A percentile compares a stretch with the other conserved stretches of the same genome.
phyloP scores from a whole-genome alignment of 2,113 vertebrate genomes.

The Galemys pyrenaicus region DNA sequence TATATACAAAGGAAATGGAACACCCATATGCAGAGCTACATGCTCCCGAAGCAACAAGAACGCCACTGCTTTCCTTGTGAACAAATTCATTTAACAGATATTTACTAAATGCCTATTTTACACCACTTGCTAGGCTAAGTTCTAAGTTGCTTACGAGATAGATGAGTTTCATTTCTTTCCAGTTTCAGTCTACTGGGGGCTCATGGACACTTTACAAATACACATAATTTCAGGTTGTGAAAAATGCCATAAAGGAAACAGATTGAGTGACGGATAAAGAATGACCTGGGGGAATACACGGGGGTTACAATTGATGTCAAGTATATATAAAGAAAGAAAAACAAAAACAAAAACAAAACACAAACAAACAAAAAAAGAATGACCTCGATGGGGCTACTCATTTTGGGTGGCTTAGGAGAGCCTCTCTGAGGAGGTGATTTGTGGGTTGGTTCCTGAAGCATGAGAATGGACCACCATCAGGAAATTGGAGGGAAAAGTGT shows the following conservation, averaged over 20 bases:
- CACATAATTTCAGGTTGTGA: not conserved
- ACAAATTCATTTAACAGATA: not conserved
- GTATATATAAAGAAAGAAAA: no score
- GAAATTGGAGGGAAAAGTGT: not conserved
- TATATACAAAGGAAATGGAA: not conserved
- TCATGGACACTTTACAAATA: not conserved
- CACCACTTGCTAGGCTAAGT: not conserved
- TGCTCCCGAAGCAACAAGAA: not conserved
- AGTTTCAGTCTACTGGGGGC: not conserved
- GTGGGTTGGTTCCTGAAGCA: not conserved
- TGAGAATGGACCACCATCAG: not conserved
- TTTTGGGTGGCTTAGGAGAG: not conserved
- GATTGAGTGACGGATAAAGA: not conserved
- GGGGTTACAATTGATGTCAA: no score
- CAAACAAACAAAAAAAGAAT: no score
- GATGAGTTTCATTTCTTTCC: not conserved
- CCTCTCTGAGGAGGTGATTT: not conserved
- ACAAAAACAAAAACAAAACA: no score
- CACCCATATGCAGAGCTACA: not conserved
- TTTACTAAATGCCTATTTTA: not conserved
- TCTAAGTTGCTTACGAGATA: not conserved
- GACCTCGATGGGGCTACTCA: not conserved
- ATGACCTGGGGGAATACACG: not conserved
- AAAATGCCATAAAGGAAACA: not conserved
- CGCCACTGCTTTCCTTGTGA: not conserved